Evolutionary conservation across 2,113 vertebrate species (phyloP), one percentile per base, ranked within the genome.

Genomic region (Arizona elegans): DNA sequence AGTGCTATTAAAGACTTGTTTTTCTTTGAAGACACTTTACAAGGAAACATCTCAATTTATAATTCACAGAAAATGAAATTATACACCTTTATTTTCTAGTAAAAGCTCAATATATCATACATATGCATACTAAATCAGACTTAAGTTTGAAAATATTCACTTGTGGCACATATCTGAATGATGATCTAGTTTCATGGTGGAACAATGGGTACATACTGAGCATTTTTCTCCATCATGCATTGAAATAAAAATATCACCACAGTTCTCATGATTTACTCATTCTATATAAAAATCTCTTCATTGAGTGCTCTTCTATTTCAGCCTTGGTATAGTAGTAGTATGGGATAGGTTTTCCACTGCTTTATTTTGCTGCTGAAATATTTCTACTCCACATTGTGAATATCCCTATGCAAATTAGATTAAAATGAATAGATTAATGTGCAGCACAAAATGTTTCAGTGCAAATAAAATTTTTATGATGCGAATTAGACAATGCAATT

Each of bases 1-100:
- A 24, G 75, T 75, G 62, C 62, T 47, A 91, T 93, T 88, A 59
- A 91, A 91, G 38, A 58, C 53, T 93, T 56, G 90, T 17, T 85
- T 53, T 89, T 23, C 33, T 86, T 91, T 93, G 21, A 85, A 58
- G 43, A 52, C 3, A 43, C 23, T 86, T 54, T n/a, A 33, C 47
- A 53, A 24, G 33, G 23, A 38, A 89, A 70, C 43, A 86, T 88
- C 89, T 59, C 65, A 91, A 59, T 29, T 86, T 89, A 87, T 43
- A 93, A 52, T 89, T 70, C 26, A 88, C 1, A 23, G 62, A 56
- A 89, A 89, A 33, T 65, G 43, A 29, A 85, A 88, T 54, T 55
- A 53, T 55, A 33, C 5, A 85, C 15, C 15, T 89, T 50, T 29
- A n/a, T 23, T 50, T 85, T 65, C 50, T 58, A 33, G 88, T 26